Evolutionary conservation across 2,888 invertebrate species (phyloP), one percentile per base, ranked within the genome.

Genomic region (Apamea anceps): DNA sequence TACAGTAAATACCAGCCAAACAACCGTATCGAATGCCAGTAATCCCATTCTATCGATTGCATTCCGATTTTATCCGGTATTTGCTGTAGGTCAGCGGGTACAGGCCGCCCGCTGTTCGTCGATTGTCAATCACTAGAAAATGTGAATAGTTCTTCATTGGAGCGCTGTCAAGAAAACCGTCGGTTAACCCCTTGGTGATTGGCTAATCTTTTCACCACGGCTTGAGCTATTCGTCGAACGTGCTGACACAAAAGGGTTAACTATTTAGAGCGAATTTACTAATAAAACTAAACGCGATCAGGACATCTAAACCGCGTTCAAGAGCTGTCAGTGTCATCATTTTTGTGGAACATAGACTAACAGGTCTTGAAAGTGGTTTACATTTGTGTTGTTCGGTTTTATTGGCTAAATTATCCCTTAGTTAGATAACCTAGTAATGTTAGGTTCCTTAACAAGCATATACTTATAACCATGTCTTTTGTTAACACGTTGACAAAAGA

Each of bases 111-210:
- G 67, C 62, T 81, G 85, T 63, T 83, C 85, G 54, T 28, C 79
- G 67, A 81, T 72, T 85, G 83, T 83, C 83, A 83, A 81, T 83
- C 83, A 85, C 83, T 85, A 63, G 71, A 72, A 81, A 85, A 85
- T 85, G 85, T 68, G 85, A 72, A 85, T 67, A 81, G 83, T 72
- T 83, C 81, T 72, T 76, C 81, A 68, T 37, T 68, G 74, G 57
- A 70, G 80, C 63, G 42, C 85, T 85, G 85, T 80, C 74, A 85
- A 80, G 37, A 80, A 73, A 74, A 70, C 80, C 57, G 25, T n/a
- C 32, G 28, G 37, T 25, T 70, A 60, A 48, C 18, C 73, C 48
- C n/a, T 68, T 57, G 32, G 18, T 72, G 65, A 72, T 45, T 72
- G 13, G 57, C 18, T 84, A 70, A 81, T 79, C 66, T 67, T 54